Evolutionary conservation across 2,888 invertebrate species (phyloP).

Genomic region (Erannis defoliaria): DNA sequence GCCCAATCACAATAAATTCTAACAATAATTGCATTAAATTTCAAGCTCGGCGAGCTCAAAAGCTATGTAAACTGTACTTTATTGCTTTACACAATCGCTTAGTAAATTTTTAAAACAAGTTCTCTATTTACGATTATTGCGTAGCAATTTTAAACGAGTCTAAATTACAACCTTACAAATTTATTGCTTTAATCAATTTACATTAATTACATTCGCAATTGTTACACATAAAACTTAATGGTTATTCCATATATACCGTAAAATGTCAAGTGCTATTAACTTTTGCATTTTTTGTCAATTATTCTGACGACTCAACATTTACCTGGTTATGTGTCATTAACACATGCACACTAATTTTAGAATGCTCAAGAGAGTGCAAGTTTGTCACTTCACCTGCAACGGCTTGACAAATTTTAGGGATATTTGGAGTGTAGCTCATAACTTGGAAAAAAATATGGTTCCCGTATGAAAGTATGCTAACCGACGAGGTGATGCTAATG

Average conservation of each 20-base stretch:
- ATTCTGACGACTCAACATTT: background rate
- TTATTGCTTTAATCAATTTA: conserved; percentile 32
- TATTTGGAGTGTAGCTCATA: too few relatives aligned
- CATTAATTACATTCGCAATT: conserved; percentile 32
- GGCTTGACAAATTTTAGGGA: too few relatives aligned
- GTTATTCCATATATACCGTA: too few relatives aligned
- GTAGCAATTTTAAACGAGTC: conserved; percentile 32
- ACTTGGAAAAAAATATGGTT: too few relatives aligned
- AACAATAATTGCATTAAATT: conserved; percentile 13
- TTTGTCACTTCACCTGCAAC: too few relatives aligned
- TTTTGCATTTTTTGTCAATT: background rate
- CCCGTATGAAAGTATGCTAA: too few relatives aligned
- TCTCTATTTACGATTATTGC: conserved; percentile 30
- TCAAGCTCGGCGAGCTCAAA: conserved; percentile 16
- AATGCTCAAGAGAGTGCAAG: too few relatives aligned
- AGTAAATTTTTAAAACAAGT: conserved; percentile 26
- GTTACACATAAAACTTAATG: conserved; percentile 30
- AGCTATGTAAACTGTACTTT: conserved; percentile 26
- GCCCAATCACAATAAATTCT: conserved; percentile 18
- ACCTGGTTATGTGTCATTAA: too few relatives aligned
- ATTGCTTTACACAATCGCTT: conserved; percentile 11
- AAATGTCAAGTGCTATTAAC: conserved; percentile 3
- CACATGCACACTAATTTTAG: too few relatives aligned
- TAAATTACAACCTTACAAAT: conserved; percentile 23
- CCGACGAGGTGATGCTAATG: too few relatives aligned